These are phyloP conservation scores for Glaucidium brasilianum DNA, from an alignment of 2,113 vertebrate species.

Conservation along the genomic window DNA sequence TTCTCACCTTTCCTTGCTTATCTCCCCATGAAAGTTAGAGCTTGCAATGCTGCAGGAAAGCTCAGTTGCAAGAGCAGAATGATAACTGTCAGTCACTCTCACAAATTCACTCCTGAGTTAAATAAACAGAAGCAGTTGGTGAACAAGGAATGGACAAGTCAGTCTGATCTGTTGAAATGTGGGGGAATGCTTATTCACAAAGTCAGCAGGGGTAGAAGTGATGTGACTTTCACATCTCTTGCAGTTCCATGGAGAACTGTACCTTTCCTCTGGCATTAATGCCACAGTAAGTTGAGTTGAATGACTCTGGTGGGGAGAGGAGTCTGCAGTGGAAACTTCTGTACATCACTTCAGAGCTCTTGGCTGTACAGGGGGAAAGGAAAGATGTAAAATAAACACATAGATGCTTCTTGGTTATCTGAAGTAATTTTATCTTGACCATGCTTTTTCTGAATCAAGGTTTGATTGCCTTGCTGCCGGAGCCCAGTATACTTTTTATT, in stretches of 20 bases:
- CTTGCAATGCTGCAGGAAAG: neutral
- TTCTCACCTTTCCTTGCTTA: neutral
- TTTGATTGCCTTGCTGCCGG: neutral
- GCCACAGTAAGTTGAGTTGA: neutral
- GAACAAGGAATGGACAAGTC: neutral
- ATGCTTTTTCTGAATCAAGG: neutral
- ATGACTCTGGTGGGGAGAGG: neutral
- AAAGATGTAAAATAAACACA: neutral
- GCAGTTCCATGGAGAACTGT: accelerated
- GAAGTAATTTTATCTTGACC: neutral
- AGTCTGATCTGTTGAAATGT: neutral
- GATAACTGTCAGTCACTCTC: neutral
- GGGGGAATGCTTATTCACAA: neutral
- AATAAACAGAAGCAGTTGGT: neutral
- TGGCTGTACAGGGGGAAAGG: neutral
- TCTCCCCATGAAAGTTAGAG: neutral
- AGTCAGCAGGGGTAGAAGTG: neutral
- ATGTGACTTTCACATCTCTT: neutral
- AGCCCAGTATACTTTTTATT: neutral
- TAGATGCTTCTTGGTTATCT: neutral
- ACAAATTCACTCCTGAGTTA: neutral
- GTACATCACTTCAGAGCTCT: neutral
- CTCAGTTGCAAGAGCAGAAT: neutral
- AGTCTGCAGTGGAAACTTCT: neutral
- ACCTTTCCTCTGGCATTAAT: neutral